Conservation (phyloP, 2,888 invertebrate genomes). For the Strigamia maritima region DNA sequence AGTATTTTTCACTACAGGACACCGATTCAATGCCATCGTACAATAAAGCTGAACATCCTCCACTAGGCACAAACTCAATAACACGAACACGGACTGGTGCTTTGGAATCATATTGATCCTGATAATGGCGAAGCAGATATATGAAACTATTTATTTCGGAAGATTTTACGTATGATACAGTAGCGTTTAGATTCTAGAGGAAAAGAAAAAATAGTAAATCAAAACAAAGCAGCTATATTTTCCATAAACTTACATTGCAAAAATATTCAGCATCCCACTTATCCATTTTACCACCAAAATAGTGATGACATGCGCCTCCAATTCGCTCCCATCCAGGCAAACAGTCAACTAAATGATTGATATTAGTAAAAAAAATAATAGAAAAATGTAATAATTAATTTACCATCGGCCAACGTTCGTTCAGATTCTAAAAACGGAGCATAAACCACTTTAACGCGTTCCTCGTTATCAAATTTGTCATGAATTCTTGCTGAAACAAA, state of each 20-base stretch:
- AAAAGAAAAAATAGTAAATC: not conserved
- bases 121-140: not conserved
- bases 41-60: constrained; percentile 23
- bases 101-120: not conserved
- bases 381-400: constrained; percentile 33
- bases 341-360: constrained; percentile 65
- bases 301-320: constrained; percentile 89
- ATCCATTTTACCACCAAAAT: constrained; percentile 89
- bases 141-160: not conserved
- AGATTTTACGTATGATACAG: not conserved
- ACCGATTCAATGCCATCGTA: not conserved
- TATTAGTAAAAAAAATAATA: not conserved
- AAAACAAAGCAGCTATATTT: not conserved
- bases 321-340: constrained; percentile 94
- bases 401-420: constrained; percentile 57
- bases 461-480: constrained; percentile 73
- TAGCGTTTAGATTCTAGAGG: constrained; percentile 9
- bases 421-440: constrained; percentile 85
- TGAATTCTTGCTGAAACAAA: constrained; percentile 85
- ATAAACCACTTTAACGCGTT: constrained; percentile 80
- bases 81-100: constrained; percentile 13
- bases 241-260: constrained; percentile 64
- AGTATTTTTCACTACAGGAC: constrained; percentile 6
- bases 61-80: not conserved
- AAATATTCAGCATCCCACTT: constrained; percentile 82